A percentile compares a stretch with the other conserved stretches of the same genome.
Conservation (phyloP, 2,888 invertebrate species). For the Bugulina stolonifera region DNA sequence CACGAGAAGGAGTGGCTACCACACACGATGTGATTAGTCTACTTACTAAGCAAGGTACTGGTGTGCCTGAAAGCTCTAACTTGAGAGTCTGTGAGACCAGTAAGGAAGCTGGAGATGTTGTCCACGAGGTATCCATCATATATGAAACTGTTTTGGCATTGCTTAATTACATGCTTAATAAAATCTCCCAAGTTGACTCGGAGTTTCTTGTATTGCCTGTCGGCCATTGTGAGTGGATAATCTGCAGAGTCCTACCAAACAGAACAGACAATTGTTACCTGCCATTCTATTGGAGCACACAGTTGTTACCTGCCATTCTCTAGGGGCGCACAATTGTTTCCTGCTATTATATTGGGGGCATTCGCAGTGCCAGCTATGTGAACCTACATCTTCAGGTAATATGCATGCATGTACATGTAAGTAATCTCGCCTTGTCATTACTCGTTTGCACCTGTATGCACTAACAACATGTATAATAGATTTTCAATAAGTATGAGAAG, state of each 20-base stretch:
- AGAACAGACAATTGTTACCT: background rate
- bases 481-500: no score
- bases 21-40: conserved; percentile 4
- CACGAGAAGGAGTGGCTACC: background rate
- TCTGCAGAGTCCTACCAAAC: conserved; percentile 13
- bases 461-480: no score
- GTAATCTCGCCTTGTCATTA: no score
- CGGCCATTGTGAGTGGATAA: conserved; percentile 94
- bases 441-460: no score
- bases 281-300: no score
- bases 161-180: conserved; percentile 85
- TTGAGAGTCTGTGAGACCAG: conserved; percentile 95
- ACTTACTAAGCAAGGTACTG: conserved; percentile 77
- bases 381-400: no score
- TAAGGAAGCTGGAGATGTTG: conserved; percentile 91
- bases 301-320: no score
- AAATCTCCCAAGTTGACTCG: conserved; percentile 93
- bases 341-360: no score
- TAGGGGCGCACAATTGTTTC: no score
- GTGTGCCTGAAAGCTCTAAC: conserved; percentile 82
- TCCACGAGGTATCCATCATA: conserved; percentile 99
- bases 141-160: conserved; percentile 97
- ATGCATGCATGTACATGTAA: no score
- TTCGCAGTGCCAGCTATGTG: no score
- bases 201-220: conserved; percentile 95